phyloP scores from a whole-genome alignment of 2,113 vertebrate genomes.

The Myiozetetes cayanensis region DNA sequence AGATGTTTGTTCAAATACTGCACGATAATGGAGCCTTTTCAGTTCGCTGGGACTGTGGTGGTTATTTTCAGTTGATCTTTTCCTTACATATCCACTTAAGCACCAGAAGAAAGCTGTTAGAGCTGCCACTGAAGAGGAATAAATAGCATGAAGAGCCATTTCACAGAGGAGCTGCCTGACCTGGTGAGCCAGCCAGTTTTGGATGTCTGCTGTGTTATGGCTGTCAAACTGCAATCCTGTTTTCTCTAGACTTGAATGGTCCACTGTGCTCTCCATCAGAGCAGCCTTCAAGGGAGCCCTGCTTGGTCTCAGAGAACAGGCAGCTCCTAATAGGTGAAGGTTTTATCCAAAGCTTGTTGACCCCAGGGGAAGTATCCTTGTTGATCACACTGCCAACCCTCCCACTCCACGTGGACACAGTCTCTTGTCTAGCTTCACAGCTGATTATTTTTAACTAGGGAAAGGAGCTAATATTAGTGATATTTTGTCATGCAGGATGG shows the following conservation, averaged over 20 bases:
- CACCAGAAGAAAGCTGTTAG: not conserved
- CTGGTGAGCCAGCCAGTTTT: not conserved
- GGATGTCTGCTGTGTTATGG: not conserved
- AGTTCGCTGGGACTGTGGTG: not conserved
- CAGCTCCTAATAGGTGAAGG: not conserved
- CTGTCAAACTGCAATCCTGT: fast-evolving
- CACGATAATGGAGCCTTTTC: not conserved
- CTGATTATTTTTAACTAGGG: not conserved
- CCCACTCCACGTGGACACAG: not conserved
- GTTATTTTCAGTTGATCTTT: not conserved
- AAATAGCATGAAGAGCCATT: not conserved
- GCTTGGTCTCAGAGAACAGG: not conserved
- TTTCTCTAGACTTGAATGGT: not conserved
- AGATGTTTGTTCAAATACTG: not conserved
- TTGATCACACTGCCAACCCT: not conserved
- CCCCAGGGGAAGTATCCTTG: not conserved
- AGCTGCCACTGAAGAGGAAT: not conserved
- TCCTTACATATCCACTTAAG: not conserved
- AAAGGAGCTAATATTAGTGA: not conserved
- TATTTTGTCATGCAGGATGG: not conserved
- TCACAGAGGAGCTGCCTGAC: not conserved
- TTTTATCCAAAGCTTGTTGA: not conserved
- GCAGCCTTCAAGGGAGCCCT: not conserved
- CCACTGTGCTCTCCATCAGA: not conserved
- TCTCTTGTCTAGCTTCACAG: not conserved